A percentile compares a stretch with the other conserved stretches of the same genome.
These are phyloP conservation scores for Cinara cedri DNA, from an alignment of 2,888 invertebrate genomes.

Conservation along the genomic window DNA sequence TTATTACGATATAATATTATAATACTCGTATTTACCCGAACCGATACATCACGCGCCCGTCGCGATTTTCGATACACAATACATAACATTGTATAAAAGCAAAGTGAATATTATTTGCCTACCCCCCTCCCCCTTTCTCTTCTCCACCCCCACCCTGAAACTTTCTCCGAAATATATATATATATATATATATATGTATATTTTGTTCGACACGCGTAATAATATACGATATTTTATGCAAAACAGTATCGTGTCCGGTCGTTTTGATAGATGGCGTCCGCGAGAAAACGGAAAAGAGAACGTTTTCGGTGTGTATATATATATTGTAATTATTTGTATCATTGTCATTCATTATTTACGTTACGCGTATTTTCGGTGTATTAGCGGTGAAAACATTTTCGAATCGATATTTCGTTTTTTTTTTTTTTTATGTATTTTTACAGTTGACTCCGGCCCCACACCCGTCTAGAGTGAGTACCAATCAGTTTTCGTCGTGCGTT, in stretches of 20 bases:
- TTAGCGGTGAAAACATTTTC: too few species aligned
- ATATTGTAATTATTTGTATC: too few species aligned
- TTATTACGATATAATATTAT: background rate
- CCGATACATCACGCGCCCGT: constrained; percentile 43
- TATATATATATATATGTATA: too few species aligned
- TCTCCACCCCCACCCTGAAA: too few species aligned
- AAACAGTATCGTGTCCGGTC: constrained; percentile 8
- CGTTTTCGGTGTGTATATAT: too few species aligned
- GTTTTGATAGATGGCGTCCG: constrained; percentile 20
- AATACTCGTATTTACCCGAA: background rate
- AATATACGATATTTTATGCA: constrained; percentile 7
- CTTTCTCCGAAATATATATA: constrained; percentile 37
- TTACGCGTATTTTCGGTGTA: background rate
- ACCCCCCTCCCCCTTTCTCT: too few species aligned
- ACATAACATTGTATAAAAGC: constrained; percentile 5
- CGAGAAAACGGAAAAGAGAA: constrained; percentile 32
- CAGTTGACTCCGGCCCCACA: too few species aligned
- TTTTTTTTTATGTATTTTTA: too few species aligned
- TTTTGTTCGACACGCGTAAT: constrained; percentile 29
- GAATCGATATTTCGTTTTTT: too few species aligned
- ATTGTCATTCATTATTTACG: background rate
- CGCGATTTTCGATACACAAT: constrained; percentile 8
- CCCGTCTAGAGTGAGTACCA: too few species aligned
- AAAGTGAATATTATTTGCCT: constrained; percentile 20
- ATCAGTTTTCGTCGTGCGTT: too few species aligned